Base-by-base conservation (phyloP, 1,140 invertebrate genomes). In the Brachionus calyciflorus region DNA sequence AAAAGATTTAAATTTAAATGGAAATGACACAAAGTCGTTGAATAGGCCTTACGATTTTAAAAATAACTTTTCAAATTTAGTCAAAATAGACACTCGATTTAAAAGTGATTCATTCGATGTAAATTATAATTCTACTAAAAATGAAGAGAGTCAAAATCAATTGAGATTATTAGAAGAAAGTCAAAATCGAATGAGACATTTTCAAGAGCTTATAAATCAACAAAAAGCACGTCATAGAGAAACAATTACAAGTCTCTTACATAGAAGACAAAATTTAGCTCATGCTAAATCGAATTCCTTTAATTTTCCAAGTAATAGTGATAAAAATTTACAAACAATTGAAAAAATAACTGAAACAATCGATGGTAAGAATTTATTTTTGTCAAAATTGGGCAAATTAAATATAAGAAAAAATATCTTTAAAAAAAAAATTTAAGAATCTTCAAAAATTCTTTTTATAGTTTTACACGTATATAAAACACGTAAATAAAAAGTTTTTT, bases 21-120 rank as follows among this genome's bases (percentile, higher is more conserved):
- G 30, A 1, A 60, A 60, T 17, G 9, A 37, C 9, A 17, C 28
- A 33, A 37, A 37, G 17, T 37, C 37, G 30, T 5, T 37, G 9
- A 37, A 37, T 26, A 60, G n/a, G 0, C 60, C 60, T 21, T 65
- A 24, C 14, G 60, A 65, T 12, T 44, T 44, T 28, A 65, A 24
- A 44, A 65, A 65, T 10, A 65, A 65, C 30, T 65, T 65, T 65
- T 24, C 19, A 9, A 65, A 65, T 65, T 41, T 65, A 37, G 10
- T 65, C 3, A 65, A 44, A 28, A 65, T 65, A 0, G 60, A 65
- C 19, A 65, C 60, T 21, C 26, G 19, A 9, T 65, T 65, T 65
- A 65, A 65, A n/a, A 65, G 60, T 44, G 60, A 65, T 28, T 65
- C 37, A 41, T 44, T 65, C 12, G 60, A 65, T 9, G 19, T 21